phyloP scores from a whole-genome alignment of 2,797 vertebrate species.

The Gobionotothen gibberifrons region DNA sequence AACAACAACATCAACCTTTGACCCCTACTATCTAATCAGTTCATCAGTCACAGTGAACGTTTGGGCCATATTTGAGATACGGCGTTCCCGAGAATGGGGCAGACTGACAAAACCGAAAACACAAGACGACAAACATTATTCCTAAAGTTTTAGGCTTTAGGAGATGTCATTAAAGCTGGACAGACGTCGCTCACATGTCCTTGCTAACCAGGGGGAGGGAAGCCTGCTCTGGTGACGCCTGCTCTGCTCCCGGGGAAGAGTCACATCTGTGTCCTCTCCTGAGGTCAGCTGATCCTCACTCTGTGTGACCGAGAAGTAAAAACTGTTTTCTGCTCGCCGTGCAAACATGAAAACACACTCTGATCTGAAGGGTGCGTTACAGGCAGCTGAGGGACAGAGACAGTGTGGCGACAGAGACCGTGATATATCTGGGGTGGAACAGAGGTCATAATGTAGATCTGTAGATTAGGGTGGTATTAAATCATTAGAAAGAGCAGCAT shows the following conservation, averaged over 20 bases:
- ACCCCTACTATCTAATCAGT: no score
- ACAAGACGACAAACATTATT: neutral
- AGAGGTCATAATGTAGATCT: neutral
- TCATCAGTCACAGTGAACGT: no score
- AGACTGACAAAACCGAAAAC: no score
- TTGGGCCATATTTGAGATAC: no score
- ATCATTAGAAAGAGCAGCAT: neutral
- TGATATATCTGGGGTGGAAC: constrained; percentile 22
- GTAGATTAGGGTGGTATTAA: neutral
- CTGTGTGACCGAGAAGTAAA: constrained; percentile 11
- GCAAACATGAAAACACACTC: constrained; percentile 49
- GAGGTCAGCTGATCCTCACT: constrained; percentile 54
- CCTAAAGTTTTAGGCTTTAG: neutral
- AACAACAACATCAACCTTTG: no score
- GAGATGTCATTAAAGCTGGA: constrained; percentile 14
- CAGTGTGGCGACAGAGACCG: constrained; percentile 27
- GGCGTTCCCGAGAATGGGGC: no score
- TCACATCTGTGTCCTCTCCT: constrained; percentile 69
- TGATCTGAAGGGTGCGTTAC: constrained; percentile 27
- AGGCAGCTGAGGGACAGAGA: constrained; percentile 16
- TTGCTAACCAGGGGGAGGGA: constrained; percentile 44
- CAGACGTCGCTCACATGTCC: constrained; percentile 34
- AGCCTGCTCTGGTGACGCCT: constrained; percentile 48
- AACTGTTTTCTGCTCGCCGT: constrained; percentile 7
- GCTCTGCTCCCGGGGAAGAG: constrained; percentile 61